These are phyloP conservation scores for Gymnothorax reevesii DNA, from an alignment of 2,797 vertebrate species.

Conservation along the genomic window DNA sequence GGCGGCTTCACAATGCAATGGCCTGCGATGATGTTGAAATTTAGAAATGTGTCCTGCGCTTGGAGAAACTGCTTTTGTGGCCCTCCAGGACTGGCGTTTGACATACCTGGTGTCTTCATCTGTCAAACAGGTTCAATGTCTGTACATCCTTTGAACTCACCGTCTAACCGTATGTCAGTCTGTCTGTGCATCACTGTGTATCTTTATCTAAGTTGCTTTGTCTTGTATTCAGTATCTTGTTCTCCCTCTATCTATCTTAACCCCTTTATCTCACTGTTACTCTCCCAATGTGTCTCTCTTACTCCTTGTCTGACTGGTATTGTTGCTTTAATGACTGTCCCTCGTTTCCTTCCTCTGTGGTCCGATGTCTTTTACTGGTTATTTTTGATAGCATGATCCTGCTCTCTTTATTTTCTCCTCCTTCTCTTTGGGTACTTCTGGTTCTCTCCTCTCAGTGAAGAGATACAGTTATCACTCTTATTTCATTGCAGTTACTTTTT, in stretches of 20 bases:
- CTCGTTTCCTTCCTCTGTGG: neutral
- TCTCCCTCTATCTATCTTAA: neutral
- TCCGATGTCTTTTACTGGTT: neutral
- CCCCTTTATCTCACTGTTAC: neutral
- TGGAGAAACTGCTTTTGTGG: no score
- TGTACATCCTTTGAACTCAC: neutral
- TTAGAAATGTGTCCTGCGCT: no score
- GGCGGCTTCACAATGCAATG: no score
- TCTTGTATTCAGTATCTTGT: neutral
- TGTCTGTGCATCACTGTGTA: neutral
- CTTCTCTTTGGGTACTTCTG: neutral
- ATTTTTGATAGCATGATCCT: neutral
- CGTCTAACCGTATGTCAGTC: neutral
- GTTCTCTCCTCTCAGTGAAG: neutral
- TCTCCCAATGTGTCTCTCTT: neutral
- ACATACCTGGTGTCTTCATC: no score
- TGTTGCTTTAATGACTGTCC: neutral
- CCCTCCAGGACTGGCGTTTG: no score
- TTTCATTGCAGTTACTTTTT: neutral
- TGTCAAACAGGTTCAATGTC: neutral
- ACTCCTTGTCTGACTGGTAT: neutral
- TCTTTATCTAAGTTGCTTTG: neutral
- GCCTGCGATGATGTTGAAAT: no score
- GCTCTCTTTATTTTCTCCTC: constrained; percentile 13
- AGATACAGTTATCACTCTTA: neutral